Percentiles rank a stretch among this genome's conserved stretches.
Evolutionary conservation across 2,113 vertebrate species (phyloP).

Genomic region (Muntiacus muntjak): DNA sequence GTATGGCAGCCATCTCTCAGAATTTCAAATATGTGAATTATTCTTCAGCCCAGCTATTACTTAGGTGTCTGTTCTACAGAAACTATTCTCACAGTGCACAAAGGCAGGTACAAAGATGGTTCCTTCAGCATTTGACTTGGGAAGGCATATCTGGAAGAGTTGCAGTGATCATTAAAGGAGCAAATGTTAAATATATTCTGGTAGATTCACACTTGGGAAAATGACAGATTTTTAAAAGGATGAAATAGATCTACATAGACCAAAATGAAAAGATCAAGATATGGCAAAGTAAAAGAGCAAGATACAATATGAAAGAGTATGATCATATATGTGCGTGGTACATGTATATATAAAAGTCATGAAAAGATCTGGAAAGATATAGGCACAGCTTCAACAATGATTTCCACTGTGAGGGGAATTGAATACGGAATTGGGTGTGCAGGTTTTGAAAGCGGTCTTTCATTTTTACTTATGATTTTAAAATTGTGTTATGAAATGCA

Average conservation of each 20-base stretch:
- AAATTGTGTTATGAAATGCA: not conserved
- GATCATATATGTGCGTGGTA: not conserved
- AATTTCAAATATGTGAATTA: not conserved
- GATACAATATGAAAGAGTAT: not conserved
- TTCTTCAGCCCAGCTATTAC: not conserved
- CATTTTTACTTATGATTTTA: not conserved
- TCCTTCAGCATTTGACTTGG: not conserved
- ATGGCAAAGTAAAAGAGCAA: not conserved
- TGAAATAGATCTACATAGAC: not conserved
- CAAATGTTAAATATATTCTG: conserved; percentile 12
- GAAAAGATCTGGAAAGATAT: not conserved
- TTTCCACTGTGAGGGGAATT: not conserved
- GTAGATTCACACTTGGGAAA: not conserved
- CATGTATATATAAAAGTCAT: not conserved
- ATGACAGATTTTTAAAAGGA: not conserved
- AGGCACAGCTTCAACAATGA: not conserved
- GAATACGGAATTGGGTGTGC: not conserved
- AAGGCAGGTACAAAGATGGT: not conserved
- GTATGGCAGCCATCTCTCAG: not conserved
- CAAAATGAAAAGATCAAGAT: not conserved
- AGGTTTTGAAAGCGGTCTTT: not conserved
- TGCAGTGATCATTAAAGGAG: not conserved
- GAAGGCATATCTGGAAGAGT: not conserved
- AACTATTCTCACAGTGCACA: not conserved
- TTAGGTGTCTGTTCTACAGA: not conserved